These are phyloP conservation scores for Trimorus sp. DNA, from an alignment of 2,888 invertebrate genomes.

Conservation along the genomic window DNA sequence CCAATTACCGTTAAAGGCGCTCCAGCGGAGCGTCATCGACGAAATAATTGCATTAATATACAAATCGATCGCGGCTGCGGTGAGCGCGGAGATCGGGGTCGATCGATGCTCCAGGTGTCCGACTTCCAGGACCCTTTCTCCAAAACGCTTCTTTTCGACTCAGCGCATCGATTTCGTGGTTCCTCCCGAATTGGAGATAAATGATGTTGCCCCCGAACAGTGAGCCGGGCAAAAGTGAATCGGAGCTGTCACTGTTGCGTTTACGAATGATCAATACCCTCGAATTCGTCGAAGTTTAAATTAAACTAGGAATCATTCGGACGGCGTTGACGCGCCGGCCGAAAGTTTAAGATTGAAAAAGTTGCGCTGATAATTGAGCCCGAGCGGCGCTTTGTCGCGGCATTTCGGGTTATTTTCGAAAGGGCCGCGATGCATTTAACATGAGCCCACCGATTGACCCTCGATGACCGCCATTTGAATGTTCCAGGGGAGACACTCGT, in stretches of 20 bases:
- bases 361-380: conserved; percentile 21
- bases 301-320: conserved; percentile 28
- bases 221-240: too few relatives aligned
- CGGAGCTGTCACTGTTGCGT: not conserved
- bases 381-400: conserved; percentile 4
- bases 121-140: conserved; percentile 6
- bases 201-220: too few relatives aligned
- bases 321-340: too few relatives aligned
- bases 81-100: conserved; percentile 40
- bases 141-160: not conserved
- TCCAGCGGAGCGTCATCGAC: conserved; percentile 44
- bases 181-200: too few relatives aligned
- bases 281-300: conserved; percentile 38
- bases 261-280: conserved; percentile 8
- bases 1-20: conserved; percentile 52
- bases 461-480: conserved; percentile 31
- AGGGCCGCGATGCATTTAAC: conserved; percentile 14
- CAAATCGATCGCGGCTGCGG: conserved; percentile 49
- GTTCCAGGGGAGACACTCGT: conserved; percentile 90
- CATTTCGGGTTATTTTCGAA: conserved; percentile 9
- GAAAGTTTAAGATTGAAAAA: conserved; percentile 46
- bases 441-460: conserved; percentile 1
- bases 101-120: conserved; percentile 38
- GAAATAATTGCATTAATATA: conserved; percentile 62
- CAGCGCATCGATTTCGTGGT: too few relatives aligned